Percentiles rank a stretch among this genome's conserved stretches.
These are phyloP conservation scores for Tapirus indicus DNA, from an alignment of 2,797 vertebrate species.

Conservation along the genomic window DNA sequence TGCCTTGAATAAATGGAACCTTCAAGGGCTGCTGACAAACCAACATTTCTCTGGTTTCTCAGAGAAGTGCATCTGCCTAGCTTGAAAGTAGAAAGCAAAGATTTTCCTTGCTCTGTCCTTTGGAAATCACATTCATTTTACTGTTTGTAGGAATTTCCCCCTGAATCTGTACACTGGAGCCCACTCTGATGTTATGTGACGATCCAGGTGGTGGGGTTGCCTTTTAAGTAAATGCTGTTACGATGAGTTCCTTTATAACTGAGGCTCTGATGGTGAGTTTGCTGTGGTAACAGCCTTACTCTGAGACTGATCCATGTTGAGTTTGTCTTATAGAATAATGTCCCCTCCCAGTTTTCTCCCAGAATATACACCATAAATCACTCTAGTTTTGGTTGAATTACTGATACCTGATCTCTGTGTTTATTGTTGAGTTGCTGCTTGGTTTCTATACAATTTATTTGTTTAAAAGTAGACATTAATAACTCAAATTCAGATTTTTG, in stretches of 20 bases:
- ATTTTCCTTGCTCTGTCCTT: neutral
- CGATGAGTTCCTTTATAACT: conserved; percentile 5
- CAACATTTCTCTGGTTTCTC: conserved; percentile 12
- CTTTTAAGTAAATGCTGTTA: neutral
- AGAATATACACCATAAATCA: neutral
- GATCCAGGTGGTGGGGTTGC: neutral
- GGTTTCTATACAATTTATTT: conserved; percentile 34
- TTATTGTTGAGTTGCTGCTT: conserved; percentile 13
- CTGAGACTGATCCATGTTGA: neutral
- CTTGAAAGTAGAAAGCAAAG: conserved; percentile 26
- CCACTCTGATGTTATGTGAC: neutral
- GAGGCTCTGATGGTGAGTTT: neutral
- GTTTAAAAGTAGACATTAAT: conserved; percentile 47
- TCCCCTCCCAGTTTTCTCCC: neutral
- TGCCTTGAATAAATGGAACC: neutral
- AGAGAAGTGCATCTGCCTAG: neutral
- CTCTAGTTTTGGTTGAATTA: conserved; percentile 25
- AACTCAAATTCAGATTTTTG: neutral
- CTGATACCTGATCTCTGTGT: neutral
- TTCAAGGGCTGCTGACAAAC: neutral
- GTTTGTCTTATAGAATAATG: neutral
- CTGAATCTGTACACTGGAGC: neutral
- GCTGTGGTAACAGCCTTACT: neutral
- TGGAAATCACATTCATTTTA: neutral
- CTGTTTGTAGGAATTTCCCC: neutral